Percentiles rank a stretch among this genome's conserved stretches.
Conservation (phyloP, 2,888 invertebrate species). For the Stictocephala bisonia region DNA sequence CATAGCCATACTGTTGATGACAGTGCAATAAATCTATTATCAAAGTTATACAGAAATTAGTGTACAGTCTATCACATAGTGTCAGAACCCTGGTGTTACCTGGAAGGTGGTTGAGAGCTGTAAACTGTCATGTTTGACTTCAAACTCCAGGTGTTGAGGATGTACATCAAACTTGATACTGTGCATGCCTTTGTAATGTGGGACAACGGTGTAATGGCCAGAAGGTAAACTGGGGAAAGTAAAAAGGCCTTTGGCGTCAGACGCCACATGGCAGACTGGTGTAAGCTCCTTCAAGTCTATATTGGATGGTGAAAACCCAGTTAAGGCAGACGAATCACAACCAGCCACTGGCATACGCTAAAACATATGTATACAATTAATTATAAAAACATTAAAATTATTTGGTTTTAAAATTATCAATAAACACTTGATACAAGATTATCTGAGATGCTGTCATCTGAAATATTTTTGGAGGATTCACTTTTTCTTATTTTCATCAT, state of each 20-base stretch:
- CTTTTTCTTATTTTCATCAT: no score
- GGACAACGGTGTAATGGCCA: constrained; percentile 82
- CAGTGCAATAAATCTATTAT: no score
- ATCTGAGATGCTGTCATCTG: no score
- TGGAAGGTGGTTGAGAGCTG: constrained; percentile 75
- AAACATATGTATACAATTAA: no score
- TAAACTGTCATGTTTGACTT: constrained; percentile 76
- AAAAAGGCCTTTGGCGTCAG: constrained; percentile 80
- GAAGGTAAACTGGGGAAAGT: constrained; percentile 82
- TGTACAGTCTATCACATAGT: no score
- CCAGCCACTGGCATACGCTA: constrained; percentile 56
- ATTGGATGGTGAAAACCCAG: constrained; percentile 67
- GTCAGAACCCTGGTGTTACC: no score
- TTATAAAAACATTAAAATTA: no score
- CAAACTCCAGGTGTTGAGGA: constrained; percentile 77
- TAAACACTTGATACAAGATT: no score
- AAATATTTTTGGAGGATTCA: no score
- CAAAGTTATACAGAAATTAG: no score
- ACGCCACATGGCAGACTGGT: constrained; percentile 79
- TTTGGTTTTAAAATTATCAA: no score
- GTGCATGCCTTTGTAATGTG: constrained; percentile 74
- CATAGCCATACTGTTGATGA: no score
- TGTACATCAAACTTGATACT: constrained; percentile 82
- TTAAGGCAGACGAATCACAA: constrained; percentile 71
- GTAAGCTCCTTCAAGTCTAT: constrained; percentile 59